phyloP scores from a whole-genome alignment of 2,113 vertebrate species.

The Micronycteris hirsuta region DNA sequence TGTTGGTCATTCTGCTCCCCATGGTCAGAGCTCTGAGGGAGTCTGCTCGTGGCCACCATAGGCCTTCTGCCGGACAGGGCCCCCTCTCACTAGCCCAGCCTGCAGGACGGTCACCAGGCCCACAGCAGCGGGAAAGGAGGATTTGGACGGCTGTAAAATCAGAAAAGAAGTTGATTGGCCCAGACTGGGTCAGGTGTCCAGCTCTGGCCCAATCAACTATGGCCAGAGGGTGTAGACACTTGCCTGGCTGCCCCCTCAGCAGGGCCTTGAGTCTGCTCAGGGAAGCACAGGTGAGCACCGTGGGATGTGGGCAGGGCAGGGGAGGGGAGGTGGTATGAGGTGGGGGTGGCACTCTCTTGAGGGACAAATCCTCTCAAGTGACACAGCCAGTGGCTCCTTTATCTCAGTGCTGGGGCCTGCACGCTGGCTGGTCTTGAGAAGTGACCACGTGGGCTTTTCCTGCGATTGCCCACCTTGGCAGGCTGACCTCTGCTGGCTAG shows the following conservation, averaged over 20 bases:
- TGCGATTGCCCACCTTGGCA: background rate
- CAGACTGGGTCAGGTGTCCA: background rate
- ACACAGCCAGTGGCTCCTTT: background rate
- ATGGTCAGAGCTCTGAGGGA: background rate
- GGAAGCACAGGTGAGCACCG: background rate
- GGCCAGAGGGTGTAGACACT: background rate
- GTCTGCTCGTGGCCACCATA: background rate
- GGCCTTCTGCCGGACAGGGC: background rate
- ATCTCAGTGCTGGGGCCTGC: no score
- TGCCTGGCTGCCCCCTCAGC: accelerated
- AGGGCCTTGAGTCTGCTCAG: background rate
- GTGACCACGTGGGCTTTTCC: background rate
- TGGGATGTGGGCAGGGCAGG: background rate
- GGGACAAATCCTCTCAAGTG: background rate
- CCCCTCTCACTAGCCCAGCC: background rate
- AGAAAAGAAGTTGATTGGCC: background rate
- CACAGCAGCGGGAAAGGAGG: background rate
- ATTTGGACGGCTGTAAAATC: background rate
- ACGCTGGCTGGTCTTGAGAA: accelerated
- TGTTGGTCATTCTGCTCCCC: background rate
- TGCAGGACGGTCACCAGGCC: accelerated
- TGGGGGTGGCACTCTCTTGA: background rate
- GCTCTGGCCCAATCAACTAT: background rate
- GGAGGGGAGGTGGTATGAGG: background rate
- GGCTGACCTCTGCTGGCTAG: background rate